Evolutionary conservation across 2,888 invertebrate genomes (phyloP), one percentile per base, ranked within the genome.

Genomic region (Diabrotica balteata): DNA sequence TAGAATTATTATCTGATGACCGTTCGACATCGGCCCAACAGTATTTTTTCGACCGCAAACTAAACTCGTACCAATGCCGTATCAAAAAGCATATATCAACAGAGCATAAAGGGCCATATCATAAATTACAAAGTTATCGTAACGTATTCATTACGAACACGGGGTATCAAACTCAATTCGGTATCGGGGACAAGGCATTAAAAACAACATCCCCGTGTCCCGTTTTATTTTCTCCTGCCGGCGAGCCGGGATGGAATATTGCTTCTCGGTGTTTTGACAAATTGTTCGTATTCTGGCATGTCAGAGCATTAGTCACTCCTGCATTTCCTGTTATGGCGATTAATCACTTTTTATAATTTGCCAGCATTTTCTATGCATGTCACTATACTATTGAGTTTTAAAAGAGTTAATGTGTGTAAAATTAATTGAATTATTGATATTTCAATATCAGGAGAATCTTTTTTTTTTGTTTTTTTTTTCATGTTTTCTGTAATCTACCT

Each of bases 261-360:
- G 70, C 72, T 63, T 59, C 63, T 66, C 67, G 63, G 68, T 69
- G 70, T 72, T 72, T 63, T 72, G 72, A 72, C 72, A 72, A 70
- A 72, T 70, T 70, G 70, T 69, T 67, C 64, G 72, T 70, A 69
- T 69, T 72, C 67, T 66, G 69, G 69, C 59, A 59, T 67, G 72
- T 70, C 69, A 63, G 67, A 67, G 65, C 72, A 72, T 72, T 72
- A 70, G 67, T 72, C 72, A 72, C 62, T 63, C 53, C 58, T 68
- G 69, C 69, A 63, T 70, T 72, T 68, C 59, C 59, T 59, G 60
- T 54, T 55, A 42, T 59, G 59, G 55, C 63, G 54, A 72, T 72
- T 72, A 70, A 72, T 72, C 72, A 69, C 49, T 67, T 68, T 70
- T 72, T 70, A 66, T 69, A 67, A 68, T 73, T 75, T 73, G 70